These are phyloP conservation scores for Micrastur ruficollis DNA, from an alignment of 2,797 vertebrate genomes.

Conservation along the genomic window DNA sequence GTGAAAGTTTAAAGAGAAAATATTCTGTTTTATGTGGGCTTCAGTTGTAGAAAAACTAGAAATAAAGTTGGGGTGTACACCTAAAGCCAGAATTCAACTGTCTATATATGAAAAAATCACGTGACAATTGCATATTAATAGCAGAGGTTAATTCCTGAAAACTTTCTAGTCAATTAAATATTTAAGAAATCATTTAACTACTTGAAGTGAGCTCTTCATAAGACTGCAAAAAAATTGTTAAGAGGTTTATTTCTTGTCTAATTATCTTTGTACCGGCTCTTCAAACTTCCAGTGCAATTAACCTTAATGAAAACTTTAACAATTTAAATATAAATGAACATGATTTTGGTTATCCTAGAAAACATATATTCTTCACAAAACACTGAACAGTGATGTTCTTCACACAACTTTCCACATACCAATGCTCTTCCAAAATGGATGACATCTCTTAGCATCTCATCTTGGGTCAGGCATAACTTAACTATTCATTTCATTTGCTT, in stretches of 20 bases:
- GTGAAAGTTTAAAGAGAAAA: not conserved
- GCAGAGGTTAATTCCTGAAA: not conserved
- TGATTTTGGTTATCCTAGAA: not conserved
- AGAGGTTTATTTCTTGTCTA: conserved; percentile 4
- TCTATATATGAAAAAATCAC: not conserved
- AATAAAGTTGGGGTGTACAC: not conserved
- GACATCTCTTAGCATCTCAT: not conserved
- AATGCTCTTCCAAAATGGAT: not conserved
- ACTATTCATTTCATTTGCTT: not conserved
- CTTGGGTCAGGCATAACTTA: not conserved
- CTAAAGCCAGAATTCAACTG: not conserved
- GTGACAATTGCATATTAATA: not conserved
- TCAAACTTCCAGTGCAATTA: conserved; percentile 5
- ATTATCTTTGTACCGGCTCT: not conserved
- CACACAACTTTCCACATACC: not conserved
- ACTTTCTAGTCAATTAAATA: not conserved
- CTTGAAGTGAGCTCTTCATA: not conserved
- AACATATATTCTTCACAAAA: not conserved
- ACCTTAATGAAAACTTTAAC: not conserved
- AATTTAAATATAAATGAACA: not conserved
- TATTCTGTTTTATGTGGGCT: rapidly evolving
- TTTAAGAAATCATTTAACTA: not conserved
- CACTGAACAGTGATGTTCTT: not conserved
- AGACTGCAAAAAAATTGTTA: not conserved
- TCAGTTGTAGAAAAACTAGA: not conserved